Evolutionary conservation across 2,888 invertebrate species (phyloP), one percentile per base, ranked within the genome.

Genomic region (Athalia rosae): DNA sequence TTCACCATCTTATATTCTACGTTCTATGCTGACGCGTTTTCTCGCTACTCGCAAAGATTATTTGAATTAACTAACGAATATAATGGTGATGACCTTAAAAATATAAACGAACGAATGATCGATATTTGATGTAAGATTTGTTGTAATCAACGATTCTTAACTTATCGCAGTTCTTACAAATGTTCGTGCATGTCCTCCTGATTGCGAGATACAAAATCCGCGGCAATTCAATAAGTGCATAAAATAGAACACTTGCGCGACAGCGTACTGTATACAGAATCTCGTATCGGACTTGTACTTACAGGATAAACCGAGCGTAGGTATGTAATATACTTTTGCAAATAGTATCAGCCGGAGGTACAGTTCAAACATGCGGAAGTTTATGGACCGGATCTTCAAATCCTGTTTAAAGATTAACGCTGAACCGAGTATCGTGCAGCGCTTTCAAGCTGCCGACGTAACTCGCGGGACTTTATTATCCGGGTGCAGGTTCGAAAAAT

Each of bases 341-440:
- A 56, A 71, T 58, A 45, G 71, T 71, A 71, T 71, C 45, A 58
- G 58, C 45, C 69, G 43, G 13, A 69, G 45, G 13, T 45, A 45
- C 15, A 71, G 71, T 58, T 71, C 45, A 58, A 71, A 71, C 58
- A 58, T 58, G 56, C 43, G 9, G 45, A 58, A 71, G 58, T 56
- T 71, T 71, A 71, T 71, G 71, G 56, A 13, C 71, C 13, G 13
- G 58, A 43, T 67, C 15, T 71, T 71, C 43, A 43, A 71, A 71
- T 71, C 13, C 43, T 71, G 71, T 71, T 71, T 45, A 56, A 71
- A 58, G 71, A 71, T 71, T 56, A 71, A 71, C 15, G 43, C 58
- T 71, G 71, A 71, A 71, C 71, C 71, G 45, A 56, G 58, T 9
- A 41, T n/a, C 11, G 56, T 61, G 28, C 11, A 4, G 43, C 13